These are phyloP conservation scores for Danionella dracula DNA, from an alignment of 2,797 vertebrate species.

Conservation along the genomic window DNA sequence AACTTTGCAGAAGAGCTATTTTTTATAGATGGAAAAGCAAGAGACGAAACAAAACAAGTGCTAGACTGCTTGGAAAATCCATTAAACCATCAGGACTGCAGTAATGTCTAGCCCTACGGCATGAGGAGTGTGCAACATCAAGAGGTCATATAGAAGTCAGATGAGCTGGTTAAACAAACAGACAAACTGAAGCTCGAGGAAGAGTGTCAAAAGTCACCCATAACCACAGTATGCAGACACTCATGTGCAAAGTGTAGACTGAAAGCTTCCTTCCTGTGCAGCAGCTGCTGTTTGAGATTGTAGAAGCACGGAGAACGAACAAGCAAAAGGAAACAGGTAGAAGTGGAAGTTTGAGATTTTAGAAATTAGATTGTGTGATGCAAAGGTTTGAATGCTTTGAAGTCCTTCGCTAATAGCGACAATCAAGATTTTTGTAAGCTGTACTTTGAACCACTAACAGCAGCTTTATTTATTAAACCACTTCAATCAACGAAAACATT, in stretches of 20 bases:
- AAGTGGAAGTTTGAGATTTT: neutral
- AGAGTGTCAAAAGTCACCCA: neutral
- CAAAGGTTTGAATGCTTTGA: neutral
- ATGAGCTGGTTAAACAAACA: constrained; percentile 38
- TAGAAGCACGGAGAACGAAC: neutral
- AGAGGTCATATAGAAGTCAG: constrained; percentile 22
- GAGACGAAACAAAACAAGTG: neutral
- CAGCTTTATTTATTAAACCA: too few species aligned
- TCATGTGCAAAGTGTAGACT: neutral
- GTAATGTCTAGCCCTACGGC: neutral
- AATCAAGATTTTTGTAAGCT: too few species aligned
- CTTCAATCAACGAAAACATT: too few species aligned
- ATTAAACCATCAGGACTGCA: neutral
- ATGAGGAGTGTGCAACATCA: constrained; percentile 2
- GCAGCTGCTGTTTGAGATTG: neutral
- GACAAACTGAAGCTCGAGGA: neutral
- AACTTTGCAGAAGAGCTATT: neutral
- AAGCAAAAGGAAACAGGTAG: neutral
- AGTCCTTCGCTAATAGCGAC: too few species aligned
- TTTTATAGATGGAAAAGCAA: neutral
- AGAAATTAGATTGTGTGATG: neutral
- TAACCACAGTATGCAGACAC: neutral
- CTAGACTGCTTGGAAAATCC: neutral
- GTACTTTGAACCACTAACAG: too few species aligned
- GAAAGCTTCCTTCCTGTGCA: constrained; percentile 1